Conservation (phyloP, 2,797 vertebrate genomes). For the Sarcoramphus papa region DNA sequence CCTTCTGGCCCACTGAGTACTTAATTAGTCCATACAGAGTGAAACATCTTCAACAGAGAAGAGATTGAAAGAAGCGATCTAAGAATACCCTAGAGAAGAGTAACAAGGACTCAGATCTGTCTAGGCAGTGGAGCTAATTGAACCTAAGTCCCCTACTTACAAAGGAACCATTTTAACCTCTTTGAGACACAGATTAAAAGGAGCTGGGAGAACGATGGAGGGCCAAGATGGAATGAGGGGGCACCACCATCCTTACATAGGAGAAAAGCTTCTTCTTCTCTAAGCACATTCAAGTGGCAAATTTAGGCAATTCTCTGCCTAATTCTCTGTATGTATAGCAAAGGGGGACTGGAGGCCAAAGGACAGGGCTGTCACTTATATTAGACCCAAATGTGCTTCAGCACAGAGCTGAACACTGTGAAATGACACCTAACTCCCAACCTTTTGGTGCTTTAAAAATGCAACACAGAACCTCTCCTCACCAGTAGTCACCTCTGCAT, state of each 20-base stretch:
- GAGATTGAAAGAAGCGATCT: background rate
- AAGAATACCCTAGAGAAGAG: conserved; percentile 35
- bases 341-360: background rate
- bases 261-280: background rate
- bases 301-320: background rate
- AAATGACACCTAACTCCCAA: background rate
- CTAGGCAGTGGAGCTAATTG: background rate
- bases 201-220: background rate
- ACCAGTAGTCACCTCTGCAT: background rate
- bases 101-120: conserved; percentile 6
- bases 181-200: background rate
- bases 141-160: background rate
- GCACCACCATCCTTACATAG: background rate
- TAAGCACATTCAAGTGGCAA: background rate
- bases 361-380: background rate
- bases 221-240: background rate
- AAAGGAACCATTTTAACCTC: background rate
- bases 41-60: conserved; percentile 8
- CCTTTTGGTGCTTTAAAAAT: background rate
- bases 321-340: background rate
- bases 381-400: background rate
- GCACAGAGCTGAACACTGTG: background rate
- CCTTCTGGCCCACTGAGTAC: background rate
- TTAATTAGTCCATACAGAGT: conserved; percentile 30
- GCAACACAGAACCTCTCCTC: background rate